Evolutionary conservation across 2,113 vertebrate genomes (phyloP), one percentile per base, ranked within the genome.

Genomic region (Paedocypris sp.): DNA sequence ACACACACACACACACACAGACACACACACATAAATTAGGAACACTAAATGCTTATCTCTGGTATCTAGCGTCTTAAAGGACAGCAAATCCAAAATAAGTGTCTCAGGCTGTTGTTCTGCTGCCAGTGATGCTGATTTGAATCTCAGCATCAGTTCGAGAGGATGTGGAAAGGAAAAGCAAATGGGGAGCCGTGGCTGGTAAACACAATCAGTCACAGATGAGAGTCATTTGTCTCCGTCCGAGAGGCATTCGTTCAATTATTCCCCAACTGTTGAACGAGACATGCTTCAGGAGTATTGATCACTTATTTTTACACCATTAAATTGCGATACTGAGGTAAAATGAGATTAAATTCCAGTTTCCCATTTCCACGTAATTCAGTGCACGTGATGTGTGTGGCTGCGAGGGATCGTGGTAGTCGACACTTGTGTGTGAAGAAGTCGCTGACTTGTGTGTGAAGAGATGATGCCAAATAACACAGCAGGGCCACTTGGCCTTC

Each of bases 161-260:
- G 57, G 41, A 52, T 2, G 22, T 42, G 22, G 41, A 48, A 41
- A 72, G 59, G 45, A 36, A 20, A 13, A n/a, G 16, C 18, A 13
- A 35, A 4, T n/a, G 2, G 5, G 29, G 63, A 60, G 7, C 29
- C 16, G 52, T 20, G 23, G 67, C 67, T 64, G 72, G 25, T 69
- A 56, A 67, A 76, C 74, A 75, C 75, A 83, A 79, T 85, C 82
- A 78, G 75, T 84, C 74, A 75, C 74, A 79, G 75, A 82, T 75
- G 71, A 74, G 71, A 82, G 80, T 81, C 74, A 78, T 85, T 85
- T 82, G 79, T 86, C 77, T 85, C 79, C 78, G 79, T 84, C 78
- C 33, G 72, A 75, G 72, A 60, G 73, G 68, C 68, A 77, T 67
- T 80, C 72, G 67, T 82, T 85, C 80, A 79, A 75, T 84, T 82